Evolutionary conservation across 2,113 vertebrate genomes (phyloP).

Genomic region (Crotophaga sulcirostris): DNA sequence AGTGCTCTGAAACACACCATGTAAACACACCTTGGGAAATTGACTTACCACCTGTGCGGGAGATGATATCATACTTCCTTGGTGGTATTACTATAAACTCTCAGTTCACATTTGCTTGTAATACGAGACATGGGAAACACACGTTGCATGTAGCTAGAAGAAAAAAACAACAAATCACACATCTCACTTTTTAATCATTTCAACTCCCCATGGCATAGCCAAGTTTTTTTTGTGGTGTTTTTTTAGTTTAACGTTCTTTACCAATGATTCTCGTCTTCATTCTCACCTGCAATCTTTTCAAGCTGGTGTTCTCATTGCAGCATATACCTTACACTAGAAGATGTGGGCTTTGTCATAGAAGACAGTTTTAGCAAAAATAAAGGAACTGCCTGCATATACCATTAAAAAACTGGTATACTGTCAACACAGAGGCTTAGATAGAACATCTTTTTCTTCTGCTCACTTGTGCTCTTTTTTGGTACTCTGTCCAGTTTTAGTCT

Average conservation of each 20-base stretch:
- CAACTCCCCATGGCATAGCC: background rate
- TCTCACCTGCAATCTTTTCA: background rate
- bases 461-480: background rate
- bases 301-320: background rate
- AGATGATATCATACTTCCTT: slow-evolving; percentile 63
- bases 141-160: slow-evolving; percentile 22
- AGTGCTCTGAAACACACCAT: background rate
- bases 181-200: slow-evolving; percentile 48
- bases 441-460: background rate
- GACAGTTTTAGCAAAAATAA: background rate
- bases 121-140: slow-evolving; percentile 45
- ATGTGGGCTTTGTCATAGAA: background rate
- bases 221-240: background rate
- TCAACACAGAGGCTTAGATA: background rate
- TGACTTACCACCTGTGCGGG: slow-evolving; percentile 48
- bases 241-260: background rate
- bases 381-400: background rate
- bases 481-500: background rate
- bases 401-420: background rate
- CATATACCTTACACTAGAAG: background rate
- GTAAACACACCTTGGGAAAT: slow-evolving; percentile 49
- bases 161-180: background rate
- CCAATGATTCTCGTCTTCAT: background rate
- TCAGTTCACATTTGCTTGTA: slow-evolving; percentile 47
- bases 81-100: slow-evolving; percentile 53